Evolutionary conservation across 2,888 invertebrate species (phyloP).

Genomic region (Dryobotodes eremita): DNA sequence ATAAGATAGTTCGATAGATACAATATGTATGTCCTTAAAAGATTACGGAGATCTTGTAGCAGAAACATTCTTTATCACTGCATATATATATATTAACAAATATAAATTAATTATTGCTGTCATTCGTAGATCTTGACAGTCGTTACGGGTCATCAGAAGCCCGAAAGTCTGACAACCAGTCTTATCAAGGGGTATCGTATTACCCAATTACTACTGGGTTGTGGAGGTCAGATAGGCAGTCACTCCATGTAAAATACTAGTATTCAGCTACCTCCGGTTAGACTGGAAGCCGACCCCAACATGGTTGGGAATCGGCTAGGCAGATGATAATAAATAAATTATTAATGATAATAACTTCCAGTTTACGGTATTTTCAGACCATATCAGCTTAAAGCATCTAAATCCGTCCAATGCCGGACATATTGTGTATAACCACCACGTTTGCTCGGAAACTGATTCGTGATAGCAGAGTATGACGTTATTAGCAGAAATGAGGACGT

Average conservation of each 20-base stretch:
- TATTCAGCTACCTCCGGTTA: too few relatives aligned
- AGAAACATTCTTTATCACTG: background rate
- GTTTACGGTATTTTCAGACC: background rate
- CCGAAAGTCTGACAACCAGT: too few relatives aligned
- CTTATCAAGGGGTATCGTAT: too few relatives aligned
- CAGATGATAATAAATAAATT: too few relatives aligned
- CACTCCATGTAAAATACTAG: too few relatives aligned
- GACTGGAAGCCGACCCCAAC: too few relatives aligned
- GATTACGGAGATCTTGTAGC: background rate
- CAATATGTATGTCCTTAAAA: background rate
- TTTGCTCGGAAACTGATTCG: background rate
- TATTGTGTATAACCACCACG: background rate
- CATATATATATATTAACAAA: background rate
- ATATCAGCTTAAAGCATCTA: constrained; percentile 1
- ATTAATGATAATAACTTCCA: constrained; percentile 18
- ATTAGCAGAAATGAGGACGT: background rate
- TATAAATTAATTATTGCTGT: too few relatives aligned
- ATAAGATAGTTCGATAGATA: background rate
- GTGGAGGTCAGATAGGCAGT: too few relatives aligned
- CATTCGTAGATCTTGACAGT: too few relatives aligned
- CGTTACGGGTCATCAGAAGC: too few relatives aligned
- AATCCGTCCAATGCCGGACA: background rate
- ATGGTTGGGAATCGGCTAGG: too few relatives aligned
- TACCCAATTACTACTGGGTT: too few relatives aligned
- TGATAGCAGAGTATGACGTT: background rate